Base-by-base conservation (phyloP, 2,888 invertebrate genomes). In the Volucella inflata region DNA sequence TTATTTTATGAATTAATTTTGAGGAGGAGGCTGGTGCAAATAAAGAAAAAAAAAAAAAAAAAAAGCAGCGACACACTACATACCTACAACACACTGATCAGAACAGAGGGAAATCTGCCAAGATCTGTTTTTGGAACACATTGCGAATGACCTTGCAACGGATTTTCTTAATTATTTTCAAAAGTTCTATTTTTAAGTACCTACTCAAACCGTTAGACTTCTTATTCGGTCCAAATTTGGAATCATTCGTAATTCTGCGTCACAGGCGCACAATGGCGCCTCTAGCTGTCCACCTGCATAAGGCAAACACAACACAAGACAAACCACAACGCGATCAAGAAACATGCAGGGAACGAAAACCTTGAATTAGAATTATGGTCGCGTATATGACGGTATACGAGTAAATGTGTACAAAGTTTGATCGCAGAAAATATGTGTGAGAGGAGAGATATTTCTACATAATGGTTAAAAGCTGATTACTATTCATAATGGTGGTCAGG, bases 71-170 rank as follows among this genome's bases (percentile, higher is more conserved):
- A 30, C 6, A 30, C 30, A 3, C 6, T 30, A 30, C 50, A 14
- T 16, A 55, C 46, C 2, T 6, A 3, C 6, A 6, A 30, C 50
- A 14, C 30, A 55, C 46, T 3, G 44, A 50, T n/a, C 16, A 38
- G 21, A 62, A 11, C 10, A 21, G 44, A 36, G 60, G 57, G n/a
- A 44, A 50, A 36, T 40, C 17, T 53, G 70, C 57, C 64, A 79
- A 79, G 68, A 79, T 84, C 75, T 80, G 59, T 71, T 84, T 80
- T 75, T 70, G 70, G 59, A 80, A 78, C 78, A 64, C 72, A 75
- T 74, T 64, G 59, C 60, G 68, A 40, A 48, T 79, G 84, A 84
- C 84, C 84, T 84, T 84, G 84, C 75, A 80, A 70, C 60, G 65
- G 60, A 57, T 83, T 42, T 59, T 42, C 42, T 48, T 4, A 59